Percentiles rank a stretch among this genome's conserved stretches.
These are phyloP conservation scores for Rallus limicola DNA, from an alignment of 2,113 vertebrate species.

Conservation along the genomic window DNA sequence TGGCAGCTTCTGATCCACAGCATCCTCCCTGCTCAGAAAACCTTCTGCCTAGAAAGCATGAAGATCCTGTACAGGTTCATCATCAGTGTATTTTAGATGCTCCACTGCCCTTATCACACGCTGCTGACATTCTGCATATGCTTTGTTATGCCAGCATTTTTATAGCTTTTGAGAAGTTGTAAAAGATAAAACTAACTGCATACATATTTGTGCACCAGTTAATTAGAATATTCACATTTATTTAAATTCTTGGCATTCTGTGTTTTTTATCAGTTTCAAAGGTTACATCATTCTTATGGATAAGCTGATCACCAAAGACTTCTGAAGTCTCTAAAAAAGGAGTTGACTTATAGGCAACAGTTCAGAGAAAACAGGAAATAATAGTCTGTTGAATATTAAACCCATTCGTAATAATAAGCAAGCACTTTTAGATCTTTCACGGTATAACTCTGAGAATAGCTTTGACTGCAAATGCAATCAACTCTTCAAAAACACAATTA, in stretches of 20 bases:
- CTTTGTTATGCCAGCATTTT: background rate
- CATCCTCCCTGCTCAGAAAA: background rate
- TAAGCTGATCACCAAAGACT: conserved; percentile 32
- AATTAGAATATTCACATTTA: conserved; percentile 67
- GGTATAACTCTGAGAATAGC: conserved; percentile 16
- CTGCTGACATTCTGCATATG: background rate
- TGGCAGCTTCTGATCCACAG: background rate
- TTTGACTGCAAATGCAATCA: background rate
- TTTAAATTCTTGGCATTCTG: conserved; percentile 61
- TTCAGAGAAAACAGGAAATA: background rate
- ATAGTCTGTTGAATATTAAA: conserved; percentile 47
- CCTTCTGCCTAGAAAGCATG: background rate
- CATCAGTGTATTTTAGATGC: background rate
- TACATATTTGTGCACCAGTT: conserved; percentile 31
- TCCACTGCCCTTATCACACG: background rate
- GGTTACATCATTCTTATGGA: conserved; percentile 53
- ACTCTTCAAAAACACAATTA: background rate
- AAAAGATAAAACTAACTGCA: background rate
- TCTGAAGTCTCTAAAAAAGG: conserved; percentile 31
- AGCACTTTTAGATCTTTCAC: background rate
- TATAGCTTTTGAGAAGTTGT: background rate
- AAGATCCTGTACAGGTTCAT: background rate
- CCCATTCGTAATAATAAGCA: conserved; percentile 4
- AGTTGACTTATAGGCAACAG: conserved; percentile 38
- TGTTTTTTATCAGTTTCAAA: conserved; percentile 54